Conservation (phyloP, 2,113 vertebrate species). For the Bufo bufo region DNA sequence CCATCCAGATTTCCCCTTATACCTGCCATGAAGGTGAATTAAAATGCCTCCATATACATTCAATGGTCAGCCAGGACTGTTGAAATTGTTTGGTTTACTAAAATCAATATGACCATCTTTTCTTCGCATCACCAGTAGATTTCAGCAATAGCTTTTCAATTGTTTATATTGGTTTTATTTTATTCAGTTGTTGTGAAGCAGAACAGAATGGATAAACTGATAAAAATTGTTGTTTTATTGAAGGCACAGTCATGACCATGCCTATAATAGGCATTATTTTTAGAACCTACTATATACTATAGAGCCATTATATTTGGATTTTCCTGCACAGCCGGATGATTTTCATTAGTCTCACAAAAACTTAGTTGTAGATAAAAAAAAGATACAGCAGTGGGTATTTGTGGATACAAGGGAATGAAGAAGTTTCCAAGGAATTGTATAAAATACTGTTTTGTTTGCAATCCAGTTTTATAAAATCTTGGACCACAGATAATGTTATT, state of each 20-base stretch:
- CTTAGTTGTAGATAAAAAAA: not conserved
- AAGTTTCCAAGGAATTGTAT: slow-evolving; percentile 28
- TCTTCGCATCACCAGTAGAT: not conserved
- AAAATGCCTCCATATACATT: no score
- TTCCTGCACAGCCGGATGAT: not conserved
- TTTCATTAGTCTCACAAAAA: not conserved
- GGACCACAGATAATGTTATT: slow-evolving; percentile 26
- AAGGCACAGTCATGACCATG: not conserved
- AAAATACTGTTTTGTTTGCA: not conserved
- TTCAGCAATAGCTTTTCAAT: not conserved
- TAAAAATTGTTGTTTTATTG: not conserved
- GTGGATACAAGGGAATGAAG: not conserved
- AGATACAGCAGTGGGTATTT: not conserved
- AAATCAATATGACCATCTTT: no score
- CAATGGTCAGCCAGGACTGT: no score
- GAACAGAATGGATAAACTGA: not conserved
- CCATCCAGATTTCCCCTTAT: no score
- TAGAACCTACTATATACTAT: not conserved
- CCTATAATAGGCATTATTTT: slow-evolving; percentile 12
- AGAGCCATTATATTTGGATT: slow-evolving; percentile 12
- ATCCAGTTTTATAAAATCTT: slow-evolving; percentile 25
- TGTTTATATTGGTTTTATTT: not conserved
- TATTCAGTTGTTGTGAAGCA: not conserved
- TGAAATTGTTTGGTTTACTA: no score
- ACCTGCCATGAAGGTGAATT: no score